These are phyloP conservation scores for Entelurus aequoreus DNA, from an alignment of 2,113 vertebrate genomes.

Conservation along the genomic window DNA sequence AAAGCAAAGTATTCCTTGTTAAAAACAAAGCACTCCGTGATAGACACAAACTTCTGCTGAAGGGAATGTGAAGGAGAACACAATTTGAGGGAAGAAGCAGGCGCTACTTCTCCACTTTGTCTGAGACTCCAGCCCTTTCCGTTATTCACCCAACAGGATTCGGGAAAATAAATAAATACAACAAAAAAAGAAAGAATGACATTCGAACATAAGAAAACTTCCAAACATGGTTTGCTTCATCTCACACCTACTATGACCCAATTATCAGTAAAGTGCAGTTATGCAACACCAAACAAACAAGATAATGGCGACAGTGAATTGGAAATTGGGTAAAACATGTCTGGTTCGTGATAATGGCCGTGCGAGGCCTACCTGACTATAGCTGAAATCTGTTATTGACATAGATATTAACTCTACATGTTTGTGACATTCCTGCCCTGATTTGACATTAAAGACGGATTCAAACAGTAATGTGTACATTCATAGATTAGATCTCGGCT, in stretches of 20 bases:
- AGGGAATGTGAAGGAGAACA: slow-evolving; percentile 68
- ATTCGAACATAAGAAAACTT: slow-evolving; percentile 47
- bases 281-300: slow-evolving; percentile 74
- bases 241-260: slow-evolving; percentile 67
- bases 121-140: slow-evolving; percentile 61
- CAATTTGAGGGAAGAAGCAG: slow-evolving; percentile 54
- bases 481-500: slow-evolving; percentile 72
- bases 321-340: slow-evolving; percentile 65
- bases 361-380: slow-evolving; percentile 69
- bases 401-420: slow-evolving; percentile 69
- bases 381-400: slow-evolving; percentile 67
- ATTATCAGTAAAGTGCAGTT: slow-evolving; percentile 78
- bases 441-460: slow-evolving; percentile 64
- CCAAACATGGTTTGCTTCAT: slow-evolving; percentile 47
- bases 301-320: slow-evolving; percentile 67
- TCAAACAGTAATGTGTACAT: slow-evolving; percentile 64
- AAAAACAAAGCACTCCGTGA: slow-evolving; percentile 44
- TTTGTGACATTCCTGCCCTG: slow-evolving; percentile 71
- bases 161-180: slow-evolving; percentile 43
- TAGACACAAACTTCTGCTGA: slow-evolving; percentile 49
- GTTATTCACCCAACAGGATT: slow-evolving; percentile 50
- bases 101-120: slow-evolving; percentile 50
- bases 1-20: slow-evolving; percentile 23
- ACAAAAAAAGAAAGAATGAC: slow-evolving; percentile 13
- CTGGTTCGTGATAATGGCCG: slow-evolving; percentile 66